Conservation (phyloP, 2,888 invertebrate genomes). For the Cyaniris semiargus region DNA sequence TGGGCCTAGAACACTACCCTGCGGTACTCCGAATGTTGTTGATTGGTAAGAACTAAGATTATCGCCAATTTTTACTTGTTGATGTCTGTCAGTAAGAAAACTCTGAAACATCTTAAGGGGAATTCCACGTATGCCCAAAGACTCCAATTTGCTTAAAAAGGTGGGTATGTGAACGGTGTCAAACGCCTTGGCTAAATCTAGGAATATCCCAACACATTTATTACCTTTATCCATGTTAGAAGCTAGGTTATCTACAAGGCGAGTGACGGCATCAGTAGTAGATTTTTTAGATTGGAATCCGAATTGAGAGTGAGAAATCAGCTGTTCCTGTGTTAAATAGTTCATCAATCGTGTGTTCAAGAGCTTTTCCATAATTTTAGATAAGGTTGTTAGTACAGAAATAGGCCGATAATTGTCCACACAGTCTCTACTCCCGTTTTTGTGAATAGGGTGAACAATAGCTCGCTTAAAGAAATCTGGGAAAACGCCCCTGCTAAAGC, state of each 20-base stretch:
- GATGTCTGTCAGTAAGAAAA: neutral
- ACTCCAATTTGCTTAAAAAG: neutral
- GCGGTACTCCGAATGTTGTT: neutral
- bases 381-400: no score
- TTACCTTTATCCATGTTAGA: neutral
- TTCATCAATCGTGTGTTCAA: no score
- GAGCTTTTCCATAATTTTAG: neutral
- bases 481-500: neutral
- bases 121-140: neutral
- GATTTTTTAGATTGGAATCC: neutral
- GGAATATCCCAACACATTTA: neutral
- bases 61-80: neutral
- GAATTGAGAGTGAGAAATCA: neutral
- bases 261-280: neutral
- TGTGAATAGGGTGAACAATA: no score
- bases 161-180: neutral
- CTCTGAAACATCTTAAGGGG: neutral
- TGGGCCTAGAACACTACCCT: neutral
- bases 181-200: neutral
- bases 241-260: neutral
- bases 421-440: no score
- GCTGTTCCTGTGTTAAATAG: no score
- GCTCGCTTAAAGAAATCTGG: neutral
- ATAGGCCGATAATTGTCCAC: no score
- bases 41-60: neutral